Evolutionary conservation across 2,888 invertebrate species (phyloP).

Genomic region (Galerucella nymphaeae): DNA sequence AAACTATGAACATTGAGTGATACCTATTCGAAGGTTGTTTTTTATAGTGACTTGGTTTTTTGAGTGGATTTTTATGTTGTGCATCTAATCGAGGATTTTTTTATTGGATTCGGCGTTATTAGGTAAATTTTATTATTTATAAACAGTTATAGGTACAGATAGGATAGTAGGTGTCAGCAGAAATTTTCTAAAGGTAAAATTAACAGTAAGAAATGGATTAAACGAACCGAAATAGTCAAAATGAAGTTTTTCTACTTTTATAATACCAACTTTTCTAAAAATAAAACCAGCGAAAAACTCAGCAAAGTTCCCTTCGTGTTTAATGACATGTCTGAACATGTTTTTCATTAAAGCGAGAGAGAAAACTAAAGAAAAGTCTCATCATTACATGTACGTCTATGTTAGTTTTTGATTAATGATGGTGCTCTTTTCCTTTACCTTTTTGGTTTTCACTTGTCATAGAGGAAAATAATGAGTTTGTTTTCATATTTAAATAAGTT

Average conservation of each 20-base stretch:
- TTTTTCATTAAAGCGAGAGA: not conserved
- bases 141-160: not conserved
- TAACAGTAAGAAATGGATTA: no score
- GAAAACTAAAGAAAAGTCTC: not conserved
- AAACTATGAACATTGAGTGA: no score
- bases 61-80: conserved; percentile 1
- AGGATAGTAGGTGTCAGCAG: not conserved
- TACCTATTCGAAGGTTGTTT: no score
- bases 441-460: not conserved
- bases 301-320: not conserved
- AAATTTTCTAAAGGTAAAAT: no score
- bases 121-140: not conserved
- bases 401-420: not conserved
- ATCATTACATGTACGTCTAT: not conserved
- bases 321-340: not conserved
- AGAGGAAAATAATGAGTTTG: not conserved
- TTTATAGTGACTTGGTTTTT: not conserved
- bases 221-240: no score
- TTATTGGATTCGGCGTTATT: not conserved
- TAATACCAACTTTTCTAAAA: no score
- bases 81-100: not conserved
- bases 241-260: no score
- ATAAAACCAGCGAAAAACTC: not conserved
- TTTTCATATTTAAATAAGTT: not conserved
- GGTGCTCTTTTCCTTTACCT: not conserved